phyloP scores from a whole-genome alignment of 2,113 vertebrate species.

The Hyperoodon ampullatus region DNA sequence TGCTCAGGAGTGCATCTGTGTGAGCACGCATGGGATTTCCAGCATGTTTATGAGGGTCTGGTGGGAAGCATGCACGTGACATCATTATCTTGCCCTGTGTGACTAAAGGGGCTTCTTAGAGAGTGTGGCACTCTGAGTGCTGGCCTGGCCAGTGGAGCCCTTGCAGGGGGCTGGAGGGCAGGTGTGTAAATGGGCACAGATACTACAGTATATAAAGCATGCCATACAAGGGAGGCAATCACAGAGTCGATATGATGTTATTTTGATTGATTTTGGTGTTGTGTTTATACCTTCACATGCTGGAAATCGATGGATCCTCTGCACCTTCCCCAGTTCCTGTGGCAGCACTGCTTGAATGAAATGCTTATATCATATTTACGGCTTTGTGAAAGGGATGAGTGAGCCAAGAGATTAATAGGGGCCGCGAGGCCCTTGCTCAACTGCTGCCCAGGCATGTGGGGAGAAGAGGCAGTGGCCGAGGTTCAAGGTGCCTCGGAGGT shows the following conservation, averaged over 20 bases:
- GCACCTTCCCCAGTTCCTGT: conserved; percentile 66
- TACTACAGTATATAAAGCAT: conserved; percentile 68
- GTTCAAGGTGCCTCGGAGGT: conserved; percentile 79
- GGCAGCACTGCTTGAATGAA: conserved; percentile 78
- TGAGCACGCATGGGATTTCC: fast-evolving
- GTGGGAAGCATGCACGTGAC: not conserved
- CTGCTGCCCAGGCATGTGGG: conserved; percentile 56
- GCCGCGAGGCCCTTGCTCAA: conserved; percentile 54
- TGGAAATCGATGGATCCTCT: conserved; percentile 82
- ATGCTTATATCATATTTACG: conserved; percentile 86
- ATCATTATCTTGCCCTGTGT: not conserved
- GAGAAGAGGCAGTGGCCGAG: not conserved
- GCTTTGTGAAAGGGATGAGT: conserved; percentile 81
- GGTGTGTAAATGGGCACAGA: conserved; percentile 61
- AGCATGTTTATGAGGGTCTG: not conserved
- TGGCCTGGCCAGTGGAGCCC: not conserved
- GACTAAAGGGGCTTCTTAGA: not conserved
- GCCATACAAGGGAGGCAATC: conserved; percentile 76
- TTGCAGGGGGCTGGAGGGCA: not conserved
- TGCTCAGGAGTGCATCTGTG: not conserved
- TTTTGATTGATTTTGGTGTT: conserved; percentile 86
- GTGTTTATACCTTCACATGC: conserved; percentile 83
- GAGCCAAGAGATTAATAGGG: conserved; percentile 82
- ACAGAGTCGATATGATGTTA: conserved; percentile 82
- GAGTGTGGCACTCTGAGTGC: not conserved